These are phyloP conservation scores for Triplophysa bombifrons DNA, from an alignment of 2,797 vertebrate genomes.

Conservation along the genomic window DNA sequence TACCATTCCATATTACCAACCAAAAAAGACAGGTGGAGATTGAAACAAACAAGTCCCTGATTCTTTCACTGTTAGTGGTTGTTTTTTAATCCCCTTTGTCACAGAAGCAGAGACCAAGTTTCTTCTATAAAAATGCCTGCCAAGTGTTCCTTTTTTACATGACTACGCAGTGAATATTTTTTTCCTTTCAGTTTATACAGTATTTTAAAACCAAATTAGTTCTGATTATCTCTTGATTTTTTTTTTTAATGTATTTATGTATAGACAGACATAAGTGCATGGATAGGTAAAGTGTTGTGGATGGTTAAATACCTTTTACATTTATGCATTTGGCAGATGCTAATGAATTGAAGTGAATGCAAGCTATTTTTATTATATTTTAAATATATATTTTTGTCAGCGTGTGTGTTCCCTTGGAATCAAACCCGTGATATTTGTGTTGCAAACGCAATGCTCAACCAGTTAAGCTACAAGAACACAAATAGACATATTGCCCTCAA, in stretches of 20 bases:
- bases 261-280: not conserved
- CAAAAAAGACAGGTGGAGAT: not conserved
- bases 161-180: not conserved
- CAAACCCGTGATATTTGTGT: no score
- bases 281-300: not conserved
- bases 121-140: not conserved
- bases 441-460: no score
- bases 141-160: not conserved
- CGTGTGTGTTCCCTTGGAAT: no score
- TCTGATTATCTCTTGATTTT: not conserved
- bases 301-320: not conserved
- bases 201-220: not conserved
- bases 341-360: no score
- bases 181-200: not conserved
- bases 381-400: not conserved
- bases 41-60: not conserved
- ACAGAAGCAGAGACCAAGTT: slow-evolving; percentile 10
- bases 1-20: slow-evolving; percentile 2
- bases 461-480: no score
- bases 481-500: no score
- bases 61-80: not conserved
- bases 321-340: not conserved
- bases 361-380: no score
- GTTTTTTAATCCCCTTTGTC: not conserved
- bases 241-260: not conserved